Evolutionary conservation across 2,113 vertebrate genomes (phyloP).

Genomic region (Dolichotis patagonum): DNA sequence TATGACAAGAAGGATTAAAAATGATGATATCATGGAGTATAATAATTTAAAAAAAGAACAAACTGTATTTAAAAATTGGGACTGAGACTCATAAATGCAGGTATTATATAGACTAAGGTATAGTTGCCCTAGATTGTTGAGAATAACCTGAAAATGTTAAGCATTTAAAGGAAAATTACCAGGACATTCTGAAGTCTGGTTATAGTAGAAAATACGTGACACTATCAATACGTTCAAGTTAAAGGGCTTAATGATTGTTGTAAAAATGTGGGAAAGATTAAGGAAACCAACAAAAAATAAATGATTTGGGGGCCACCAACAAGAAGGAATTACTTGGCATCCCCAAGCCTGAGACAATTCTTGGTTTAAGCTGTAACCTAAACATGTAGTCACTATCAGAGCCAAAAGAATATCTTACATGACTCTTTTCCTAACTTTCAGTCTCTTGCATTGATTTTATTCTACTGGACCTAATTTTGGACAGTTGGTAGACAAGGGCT

Average conservation of each 20-base stretch:
- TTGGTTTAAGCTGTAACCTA: neutral
- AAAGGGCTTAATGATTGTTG: neutral
- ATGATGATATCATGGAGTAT: neutral
- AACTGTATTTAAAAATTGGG: constrained; percentile 24
- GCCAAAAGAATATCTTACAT: accelerated
- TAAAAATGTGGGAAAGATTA: neutral
- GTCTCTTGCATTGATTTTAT: neutral
- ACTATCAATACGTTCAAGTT: neutral
- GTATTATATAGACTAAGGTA: neutral
- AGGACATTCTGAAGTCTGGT: neutral
- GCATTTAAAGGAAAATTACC: neutral
- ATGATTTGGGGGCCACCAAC: neutral
- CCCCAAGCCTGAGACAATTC: accelerated
- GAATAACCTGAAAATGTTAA: neutral
- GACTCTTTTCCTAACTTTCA: accelerated
- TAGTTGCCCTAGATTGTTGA: neutral
- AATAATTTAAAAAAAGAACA: neutral
- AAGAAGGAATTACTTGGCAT: neutral
- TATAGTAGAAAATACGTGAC: neutral
- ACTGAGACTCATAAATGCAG: neutral
- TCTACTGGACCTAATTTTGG: neutral
- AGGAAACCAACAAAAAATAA: neutral
- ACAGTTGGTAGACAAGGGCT: neutral
- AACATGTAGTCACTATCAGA: neutral
- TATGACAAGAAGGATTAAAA: neutral